Base-by-base conservation (phyloP, 2,888 invertebrate genomes). In the Vanessa cardui region DNA sequence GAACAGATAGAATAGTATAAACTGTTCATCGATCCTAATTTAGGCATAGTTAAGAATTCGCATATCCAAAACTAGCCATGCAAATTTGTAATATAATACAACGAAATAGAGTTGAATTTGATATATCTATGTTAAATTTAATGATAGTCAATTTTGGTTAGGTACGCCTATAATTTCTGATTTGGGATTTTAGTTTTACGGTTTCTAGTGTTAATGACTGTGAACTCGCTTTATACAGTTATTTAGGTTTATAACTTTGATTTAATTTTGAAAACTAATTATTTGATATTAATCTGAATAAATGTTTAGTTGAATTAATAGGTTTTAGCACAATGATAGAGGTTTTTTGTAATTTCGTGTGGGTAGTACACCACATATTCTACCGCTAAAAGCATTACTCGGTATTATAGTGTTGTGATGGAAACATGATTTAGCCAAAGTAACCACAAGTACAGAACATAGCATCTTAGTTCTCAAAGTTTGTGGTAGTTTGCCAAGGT, bases 11-110 rank as follows among this genome's bases (percentile, higher is more conserved):
- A 31, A 52, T 26, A n/a, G 1, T 52, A 26, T 52, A 52, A 52
- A n/a, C 31, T 52, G 52, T 31, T 31, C 16, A 31, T 54, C 52
- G 26, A 54, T 54, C 52, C 31, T 54, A 31, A 54, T 54, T 54
- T 54, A 54, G 52, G 16, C 52, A 54, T 31, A 54, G 52, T 54
- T 54, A 16, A 54, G 52, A 54, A 54, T 54, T 54, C 31, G 31
- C 6, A 31, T 5, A 8, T n/a, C 15, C 52, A 6, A 16, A 54
- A 54, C 2, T 6, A 31, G 5, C 16, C 16, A 54, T 1, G n/a
- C 1, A 31, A 54, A 15, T 21, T 31, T 54, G 16, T 21, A 31
- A 6, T 6, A 8, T 54, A 54, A n/a, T 16, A 1, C 16, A 15
- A 31, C n/a, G n/a, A 9, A 15, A 50, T 54, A 54, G 52, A 54